These are phyloP conservation scores for Piprites chloris DNA, from an alignment of 2,113 vertebrate genomes.

Conservation along the genomic window DNA sequence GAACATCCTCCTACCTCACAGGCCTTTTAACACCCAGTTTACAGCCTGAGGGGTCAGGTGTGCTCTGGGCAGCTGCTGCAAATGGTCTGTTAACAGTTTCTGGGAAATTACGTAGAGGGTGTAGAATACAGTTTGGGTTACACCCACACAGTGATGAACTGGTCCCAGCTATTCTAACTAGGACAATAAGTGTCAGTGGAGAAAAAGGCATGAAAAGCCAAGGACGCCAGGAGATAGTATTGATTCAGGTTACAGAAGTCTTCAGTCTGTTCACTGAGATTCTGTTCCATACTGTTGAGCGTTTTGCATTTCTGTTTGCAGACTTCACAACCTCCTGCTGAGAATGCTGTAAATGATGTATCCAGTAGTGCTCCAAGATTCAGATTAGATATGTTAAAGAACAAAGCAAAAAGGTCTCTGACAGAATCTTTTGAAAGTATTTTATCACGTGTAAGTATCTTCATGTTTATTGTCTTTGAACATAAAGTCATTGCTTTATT, in stretches of 20 bases:
- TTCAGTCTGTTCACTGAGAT: neutral
- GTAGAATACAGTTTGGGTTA: no score
- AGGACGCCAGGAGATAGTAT: neutral
- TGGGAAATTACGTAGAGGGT: no score
- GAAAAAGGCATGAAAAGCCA: neutral
- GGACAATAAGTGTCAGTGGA: neutral
- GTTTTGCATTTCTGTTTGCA: slow-evolving; percentile 1
- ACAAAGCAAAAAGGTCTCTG: slow-evolving; percentile 89
- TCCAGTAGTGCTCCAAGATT: slow-evolving; percentile 80
- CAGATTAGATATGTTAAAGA: slow-evolving; percentile 89
- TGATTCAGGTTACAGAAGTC: neutral
- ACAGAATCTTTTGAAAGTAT: slow-evolving; percentile 93
- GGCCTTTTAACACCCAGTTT: no score
- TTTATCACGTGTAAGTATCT: slow-evolving; percentile 70
- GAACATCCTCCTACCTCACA: no score
- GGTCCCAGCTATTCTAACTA: no score
- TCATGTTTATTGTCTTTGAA: neutral
- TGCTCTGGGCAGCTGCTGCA: no score
- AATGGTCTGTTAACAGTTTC: no score
- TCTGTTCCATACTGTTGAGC: neutral
- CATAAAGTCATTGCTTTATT: neutral
- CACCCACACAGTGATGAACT: no score
- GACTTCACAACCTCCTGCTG: slow-evolving; percentile 59
- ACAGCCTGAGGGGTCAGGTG: no score
- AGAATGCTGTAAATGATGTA: slow-evolving; percentile 71